Evolutionary conservation across 2,888 invertebrate genomes (phyloP).

Genomic region (Chrysopilus asiliformis): DNA sequence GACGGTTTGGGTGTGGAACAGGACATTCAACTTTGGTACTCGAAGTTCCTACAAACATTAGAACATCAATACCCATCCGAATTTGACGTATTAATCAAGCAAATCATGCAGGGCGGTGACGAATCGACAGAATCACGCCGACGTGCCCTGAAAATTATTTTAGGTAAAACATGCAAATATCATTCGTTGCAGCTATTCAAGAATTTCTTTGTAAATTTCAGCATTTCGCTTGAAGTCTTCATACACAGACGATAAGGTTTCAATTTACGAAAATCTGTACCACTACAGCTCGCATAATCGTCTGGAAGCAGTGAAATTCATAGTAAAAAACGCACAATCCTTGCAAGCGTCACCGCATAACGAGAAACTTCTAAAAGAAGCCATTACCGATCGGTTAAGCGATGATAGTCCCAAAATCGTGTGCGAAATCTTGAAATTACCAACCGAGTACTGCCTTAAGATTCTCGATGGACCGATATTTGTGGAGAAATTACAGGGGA

Average conservation of each 20-base stretch:
- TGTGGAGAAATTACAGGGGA: constrained; percentile 38
- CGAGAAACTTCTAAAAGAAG: constrained; percentile 47
- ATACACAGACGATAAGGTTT: constrained; percentile 39
- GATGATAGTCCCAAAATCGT: constrained; percentile 56
- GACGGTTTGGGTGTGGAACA: constrained; percentile 13
- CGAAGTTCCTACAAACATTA: constrained; percentile 42
- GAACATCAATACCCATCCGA: constrained; percentile 57
- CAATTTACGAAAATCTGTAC: constrained; percentile 56
- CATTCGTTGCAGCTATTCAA: neutral
- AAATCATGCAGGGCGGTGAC: constrained; percentile 38
- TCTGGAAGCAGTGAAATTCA: constrained; percentile 48
- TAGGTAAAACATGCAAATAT: constrained; percentile 19
- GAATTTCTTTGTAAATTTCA: constrained; percentile 10
- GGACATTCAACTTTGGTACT: constrained; percentile 40
- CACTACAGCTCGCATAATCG: constrained; percentile 55
- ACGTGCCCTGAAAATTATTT: constrained; percentile 33
- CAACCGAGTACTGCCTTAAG: constrained; percentile 25
- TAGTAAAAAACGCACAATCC: constrained; percentile 42
- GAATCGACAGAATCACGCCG: constrained; percentile 27
- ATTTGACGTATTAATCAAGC: constrained; percentile 55
- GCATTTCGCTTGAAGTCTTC: constrained; percentile 44
- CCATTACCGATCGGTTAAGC: constrained; percentile 48
- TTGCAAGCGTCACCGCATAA: constrained; percentile 38
- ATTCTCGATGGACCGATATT: constrained; percentile 38
- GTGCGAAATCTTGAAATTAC: constrained; percentile 39